Base-by-base conservation (phyloP, 2,888 invertebrate species). In the Serripes groenlandicus region DNA sequence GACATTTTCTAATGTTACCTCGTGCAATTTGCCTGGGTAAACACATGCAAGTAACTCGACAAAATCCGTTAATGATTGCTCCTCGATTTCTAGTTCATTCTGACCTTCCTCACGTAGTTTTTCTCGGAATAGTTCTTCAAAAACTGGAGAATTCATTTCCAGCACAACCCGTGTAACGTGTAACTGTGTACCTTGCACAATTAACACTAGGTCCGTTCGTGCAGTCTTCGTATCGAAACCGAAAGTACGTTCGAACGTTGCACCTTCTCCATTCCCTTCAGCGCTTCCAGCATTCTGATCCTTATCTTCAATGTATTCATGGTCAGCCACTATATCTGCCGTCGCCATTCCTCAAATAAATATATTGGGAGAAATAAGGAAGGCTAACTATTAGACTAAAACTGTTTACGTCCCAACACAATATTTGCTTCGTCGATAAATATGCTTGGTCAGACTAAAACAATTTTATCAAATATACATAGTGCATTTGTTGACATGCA, bases 21-120 rank as follows among this genome's bases (percentile, higher is more conserved):
- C 15, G 3, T 3, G 64, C 37, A 23, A 18, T 9, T 4, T 42
- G 4, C 66, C 26, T 26, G 66, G 66, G 28, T 66, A 42, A 42
- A 66, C 42, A 23, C 66, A 66, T 11, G 66, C 66, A n/a, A 66
- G 21, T 26, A 66, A 66, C 66, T 66, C 66, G 26, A 26, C 66
- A 66, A 66, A 66, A 15, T 66, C 66, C 11, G 37, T 9, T 11
- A 34, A 66, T 3, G 21, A n/a, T 42, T 66, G 26, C 11, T 28
- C 42, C 11, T 35, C 42, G 28, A 66, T 42, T 1, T 23, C 23
- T 26, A 66, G 9, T 42, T 42, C 66, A 1, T 66, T 42, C 28
- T 1, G n/a, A 5, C 26, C 18, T 4, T 15, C 21, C n/a, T 35
- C 35, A 0, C n/a, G 23, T 9, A 64, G n/a, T 18, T 64, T 5